Base-by-base conservation (phyloP, 2,797 vertebrate species). In the Gadopsis marmoratus region DNA sequence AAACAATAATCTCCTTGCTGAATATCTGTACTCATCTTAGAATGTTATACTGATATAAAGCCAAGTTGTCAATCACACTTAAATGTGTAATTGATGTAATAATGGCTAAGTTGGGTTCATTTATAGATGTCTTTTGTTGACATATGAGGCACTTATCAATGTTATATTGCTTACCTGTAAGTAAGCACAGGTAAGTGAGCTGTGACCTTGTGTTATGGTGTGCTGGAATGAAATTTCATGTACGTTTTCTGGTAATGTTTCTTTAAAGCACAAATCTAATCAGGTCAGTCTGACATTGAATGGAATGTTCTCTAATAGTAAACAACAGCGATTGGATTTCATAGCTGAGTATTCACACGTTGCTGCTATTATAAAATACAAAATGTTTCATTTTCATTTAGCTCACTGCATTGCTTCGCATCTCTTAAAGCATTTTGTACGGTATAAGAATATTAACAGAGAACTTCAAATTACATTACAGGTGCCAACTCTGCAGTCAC, bases 241-340 rank as follows among this genome's bases (percentile, higher is more conserved):
- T 26, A 26, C 26, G 8, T 2, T 37, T 8, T 37, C 37, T 37
- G 37, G 9, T 37, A 37, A 37, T 37, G 37, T 37, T 53, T 51
- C 26, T 61, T 45, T 37, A 47, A 71, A 74, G 19, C 58, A 48
- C 43, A 60, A 54, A 48, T 19, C 16, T 26, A 14, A 84, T 82
- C 51, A 43, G 78, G 79, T 80, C 63, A 71, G 47, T 76, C n/a
- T 74, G 75, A 85, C 78, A 84, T 51, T 39, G 17, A 6, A 31
- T 61, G 45, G 55, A 76, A 63, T 53, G 29, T 72, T 61, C 26
- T 51, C 2, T 39, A n/a, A 43, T 61, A 70, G 60, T 67, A 71
- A 76, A 84, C 63, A 78, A 50, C 17, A 51, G 16, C 65, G 31
- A 80, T 58, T 41, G 19, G 19, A 26, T 35, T 9, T 72, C 47